A percentile compares a stretch with the other conserved stretches of the same genome.
Evolutionary conservation across 2,113 vertebrate species (phyloP).

Genomic region (Solea senegalensis): DNA sequence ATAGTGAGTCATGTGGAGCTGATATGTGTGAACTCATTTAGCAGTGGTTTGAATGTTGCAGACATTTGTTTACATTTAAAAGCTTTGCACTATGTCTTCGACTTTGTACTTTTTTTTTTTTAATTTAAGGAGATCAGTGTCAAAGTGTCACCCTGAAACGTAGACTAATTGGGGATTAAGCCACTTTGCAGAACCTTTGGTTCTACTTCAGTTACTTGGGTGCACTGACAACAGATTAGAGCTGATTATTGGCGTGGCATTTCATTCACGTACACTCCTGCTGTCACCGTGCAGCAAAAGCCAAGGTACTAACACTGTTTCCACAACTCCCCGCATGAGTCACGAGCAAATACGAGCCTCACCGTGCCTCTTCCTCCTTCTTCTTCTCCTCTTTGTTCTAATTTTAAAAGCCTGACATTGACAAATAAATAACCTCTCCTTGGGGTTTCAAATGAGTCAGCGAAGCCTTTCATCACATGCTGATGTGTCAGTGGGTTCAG

Average conservation of each 20-base stretch:
- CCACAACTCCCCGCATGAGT: conserved; percentile 57
- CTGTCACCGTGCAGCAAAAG: conserved; percentile 21
- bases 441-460: conserved; percentile 70
- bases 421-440: conserved; percentile 73
- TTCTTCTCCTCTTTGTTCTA: conserved; percentile 71
- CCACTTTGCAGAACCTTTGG: not conserved
- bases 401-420: conserved; percentile 70
- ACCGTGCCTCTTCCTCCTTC: conserved; percentile 51
- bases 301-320: conserved; percentile 31
- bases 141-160: not conserved
- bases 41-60: too few species aligned
- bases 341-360: conserved; percentile 48
- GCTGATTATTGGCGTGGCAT: conserved; percentile 4
- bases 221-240: conserved; percentile 8
- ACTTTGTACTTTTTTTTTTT: too few species aligned
- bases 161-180: not conserved
- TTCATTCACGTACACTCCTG: conserved; percentile 7
- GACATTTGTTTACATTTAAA: too few species aligned
- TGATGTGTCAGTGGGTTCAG: conserved; percentile 65
- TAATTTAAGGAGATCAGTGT: too few species aligned
- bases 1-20: too few species aligned
- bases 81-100: too few species aligned
- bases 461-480: conserved; percentile 65
- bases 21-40: too few species aligned
- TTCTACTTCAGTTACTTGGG: not conserved